Percentiles rank a stretch among this genome's conserved stretches.
Evolutionary conservation across 2,113 vertebrate species (phyloP).

Genomic region (Miniopterus natalensis): DNA sequence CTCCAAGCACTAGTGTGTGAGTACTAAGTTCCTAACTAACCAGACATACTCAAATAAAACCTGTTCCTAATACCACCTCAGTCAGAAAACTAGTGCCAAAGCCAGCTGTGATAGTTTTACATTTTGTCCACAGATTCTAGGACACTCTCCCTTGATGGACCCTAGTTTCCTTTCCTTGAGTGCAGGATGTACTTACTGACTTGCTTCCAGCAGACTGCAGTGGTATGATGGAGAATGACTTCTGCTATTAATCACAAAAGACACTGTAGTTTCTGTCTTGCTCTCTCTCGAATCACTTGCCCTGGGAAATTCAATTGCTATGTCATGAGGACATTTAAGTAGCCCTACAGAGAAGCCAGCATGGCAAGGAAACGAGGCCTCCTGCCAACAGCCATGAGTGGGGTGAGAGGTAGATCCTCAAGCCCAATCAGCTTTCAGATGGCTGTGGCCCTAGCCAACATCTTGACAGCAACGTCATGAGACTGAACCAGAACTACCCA

Average conservation of each 20-base stretch:
- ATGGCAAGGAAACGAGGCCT: not conserved
- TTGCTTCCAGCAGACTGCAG: not conserved
- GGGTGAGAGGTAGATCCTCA: not conserved
- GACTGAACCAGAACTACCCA: not conserved
- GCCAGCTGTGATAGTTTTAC: not conserved
- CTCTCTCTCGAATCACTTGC: constrained; percentile 28
- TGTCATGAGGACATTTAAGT: not conserved
- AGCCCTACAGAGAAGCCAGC: not conserved
- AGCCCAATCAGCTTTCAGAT: not conserved
- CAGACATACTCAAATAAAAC: constrained; percentile 28
- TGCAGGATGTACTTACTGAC: not conserved
- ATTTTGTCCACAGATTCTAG: not conserved
- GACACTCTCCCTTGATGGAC: not conserved
- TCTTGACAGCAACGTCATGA: not conserved
- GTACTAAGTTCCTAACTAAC: constrained; percentile 49
- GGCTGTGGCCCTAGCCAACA: not conserved
- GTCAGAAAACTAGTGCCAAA: constrained; percentile 34
- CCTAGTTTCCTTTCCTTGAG: not conserved
- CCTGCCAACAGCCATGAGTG: not conserved
- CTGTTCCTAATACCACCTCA: constrained; percentile 10
- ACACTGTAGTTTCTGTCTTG: not conserved
- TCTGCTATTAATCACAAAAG: not conserved
- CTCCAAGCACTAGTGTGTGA: constrained; percentile 19
- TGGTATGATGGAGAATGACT: constrained; percentile 4
- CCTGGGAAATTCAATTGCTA: constrained; percentile 47